phyloP scores from a whole-genome alignment of 2,113 vertebrate genomes.

The Hemiscyllium ocellatum region DNA sequence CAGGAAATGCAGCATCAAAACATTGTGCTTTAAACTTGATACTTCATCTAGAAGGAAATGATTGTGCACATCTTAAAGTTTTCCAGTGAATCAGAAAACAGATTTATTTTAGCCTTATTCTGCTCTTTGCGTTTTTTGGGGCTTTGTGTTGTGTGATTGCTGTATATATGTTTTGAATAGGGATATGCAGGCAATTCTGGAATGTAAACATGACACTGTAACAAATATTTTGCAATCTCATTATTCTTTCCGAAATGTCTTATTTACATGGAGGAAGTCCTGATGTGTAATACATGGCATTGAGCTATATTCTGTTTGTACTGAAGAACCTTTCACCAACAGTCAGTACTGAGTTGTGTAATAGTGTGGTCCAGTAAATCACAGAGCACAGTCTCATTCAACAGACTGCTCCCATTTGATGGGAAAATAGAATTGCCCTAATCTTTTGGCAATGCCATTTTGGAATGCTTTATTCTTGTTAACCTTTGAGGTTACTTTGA shows the following conservation, averaged over 20 bases:
- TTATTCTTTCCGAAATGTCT: neutral
- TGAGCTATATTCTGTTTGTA: neutral
- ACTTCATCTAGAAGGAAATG: neutral
- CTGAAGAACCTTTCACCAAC: neutral
- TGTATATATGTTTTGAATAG: no score
- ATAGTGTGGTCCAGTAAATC: neutral
- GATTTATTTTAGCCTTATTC: neutral
- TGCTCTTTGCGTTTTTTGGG: neutral
- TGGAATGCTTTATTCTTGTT: neutral
- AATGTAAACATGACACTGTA: constrained; percentile 10
- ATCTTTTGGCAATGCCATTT: neutral
- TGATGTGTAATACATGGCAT: neutral
- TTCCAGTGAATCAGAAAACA: no score
- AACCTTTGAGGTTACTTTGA: neutral
- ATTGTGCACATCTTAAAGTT: neutral
- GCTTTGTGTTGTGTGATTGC: neutral
- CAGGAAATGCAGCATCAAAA: neutral
- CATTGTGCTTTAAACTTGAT: neutral
- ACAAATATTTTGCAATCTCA: constrained; percentile 29
- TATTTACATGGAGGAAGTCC: constrained; percentile 25
- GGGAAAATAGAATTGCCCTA: neutral
- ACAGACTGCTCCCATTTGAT: neutral
- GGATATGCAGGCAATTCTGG: neutral
- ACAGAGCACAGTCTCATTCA: neutral
- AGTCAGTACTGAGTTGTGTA: neutral